Evolutionary conservation across 2,888 invertebrate genomes (phyloP).

Genomic region (Aricia artaxerxes): DNA sequence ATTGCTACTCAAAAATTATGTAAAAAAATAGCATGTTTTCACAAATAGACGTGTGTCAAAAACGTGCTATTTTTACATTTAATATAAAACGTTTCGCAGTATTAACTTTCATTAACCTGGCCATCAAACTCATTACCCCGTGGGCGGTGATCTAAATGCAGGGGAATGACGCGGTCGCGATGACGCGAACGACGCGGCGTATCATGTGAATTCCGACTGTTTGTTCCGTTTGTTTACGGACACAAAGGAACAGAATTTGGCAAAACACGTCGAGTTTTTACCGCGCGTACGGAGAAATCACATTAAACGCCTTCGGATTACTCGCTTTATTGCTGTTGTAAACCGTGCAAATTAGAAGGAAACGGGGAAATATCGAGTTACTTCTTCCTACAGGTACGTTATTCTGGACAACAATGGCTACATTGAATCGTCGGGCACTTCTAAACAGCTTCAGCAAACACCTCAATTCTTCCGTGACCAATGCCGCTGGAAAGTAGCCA

Average conservation of each 20-base stretch:
- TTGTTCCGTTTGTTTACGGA: slow-evolving; percentile 11
- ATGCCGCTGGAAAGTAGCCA: too few species aligned
- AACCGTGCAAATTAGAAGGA: neutral
- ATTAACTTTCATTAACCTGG: slow-evolving; percentile 5
- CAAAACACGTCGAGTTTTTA: slow-evolving; percentile 5
- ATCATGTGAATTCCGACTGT: slow-evolving; percentile 16
- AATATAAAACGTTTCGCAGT: neutral
- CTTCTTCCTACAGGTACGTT: neutral
- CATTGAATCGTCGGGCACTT: neutral
- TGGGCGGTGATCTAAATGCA: slow-evolving; percentile 29
- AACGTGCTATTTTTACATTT: neutral
- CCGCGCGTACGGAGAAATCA: slow-evolving; percentile 2
- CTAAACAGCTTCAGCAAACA: too few species aligned
- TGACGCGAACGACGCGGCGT: neutral
- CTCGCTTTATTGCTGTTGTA: slow-evolving; percentile 2
- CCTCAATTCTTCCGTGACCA: too few species aligned
- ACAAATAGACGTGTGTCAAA: neutral
- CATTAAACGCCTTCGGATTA: slow-evolving; percentile 26
- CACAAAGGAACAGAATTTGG: slow-evolving; percentile 23
- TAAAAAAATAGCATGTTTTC: too few species aligned
- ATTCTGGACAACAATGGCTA: neutral
- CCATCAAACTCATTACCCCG: neutral
- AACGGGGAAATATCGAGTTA: neutral
- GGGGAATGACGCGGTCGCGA: slow-evolving; percentile 20
- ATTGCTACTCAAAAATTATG: neutral